These are phyloP conservation scores for Mandrillus leucophaeus DNA, from an alignment of 2,113 vertebrate genomes.

Conservation along the genomic window DNA sequence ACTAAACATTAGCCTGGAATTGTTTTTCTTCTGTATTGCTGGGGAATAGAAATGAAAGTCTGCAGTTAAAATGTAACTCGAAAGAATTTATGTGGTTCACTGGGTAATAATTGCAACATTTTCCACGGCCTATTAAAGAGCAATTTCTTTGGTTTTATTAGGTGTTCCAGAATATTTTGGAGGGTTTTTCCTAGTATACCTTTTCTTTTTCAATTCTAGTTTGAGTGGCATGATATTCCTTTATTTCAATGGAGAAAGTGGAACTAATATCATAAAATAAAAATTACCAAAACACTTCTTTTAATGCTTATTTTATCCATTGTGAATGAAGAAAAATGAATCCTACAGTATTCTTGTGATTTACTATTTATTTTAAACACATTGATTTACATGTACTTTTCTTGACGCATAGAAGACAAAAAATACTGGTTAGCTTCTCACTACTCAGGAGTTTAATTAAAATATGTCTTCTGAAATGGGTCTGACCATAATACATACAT, in stretches of 20 bases:
- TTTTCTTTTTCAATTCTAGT: slow-evolving; percentile 76
- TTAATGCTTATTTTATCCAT: slow-evolving; percentile 78
- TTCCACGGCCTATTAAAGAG: slow-evolving; percentile 69
- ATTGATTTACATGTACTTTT: slow-evolving; percentile 88
- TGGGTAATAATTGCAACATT: slow-evolving; percentile 70
- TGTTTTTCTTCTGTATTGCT: not conserved
- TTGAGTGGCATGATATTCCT: slow-evolving; percentile 74
- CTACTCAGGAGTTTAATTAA: slow-evolving; percentile 81
- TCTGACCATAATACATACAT: slow-evolving; percentile 72
- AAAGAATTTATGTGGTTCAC: slow-evolving; percentile 62
- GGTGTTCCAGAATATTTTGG: slow-evolving; percentile 57
- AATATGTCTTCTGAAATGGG: slow-evolving; percentile 77
- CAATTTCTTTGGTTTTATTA: slow-evolving; percentile 67
- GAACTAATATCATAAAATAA: slow-evolving; percentile 78
- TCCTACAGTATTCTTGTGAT: slow-evolving; percentile 77
- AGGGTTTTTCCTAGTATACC: slow-evolving; percentile 50
- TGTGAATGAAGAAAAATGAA: slow-evolving; percentile 80
- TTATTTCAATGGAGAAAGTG: slow-evolving; percentile 80
- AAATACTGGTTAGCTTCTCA: slow-evolving; percentile 72
- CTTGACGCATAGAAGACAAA: slow-evolving; percentile 77
- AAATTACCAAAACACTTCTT: slow-evolving; percentile 73
- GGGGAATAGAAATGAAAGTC: not conserved
- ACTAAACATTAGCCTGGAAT: not conserved
- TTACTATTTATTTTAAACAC: slow-evolving; percentile 77
- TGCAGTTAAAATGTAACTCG: slow-evolving; percentile 57